Conservation (phyloP, 2,113 vertebrate genomes). For the Acanthochromis polyacanthus region DNA sequence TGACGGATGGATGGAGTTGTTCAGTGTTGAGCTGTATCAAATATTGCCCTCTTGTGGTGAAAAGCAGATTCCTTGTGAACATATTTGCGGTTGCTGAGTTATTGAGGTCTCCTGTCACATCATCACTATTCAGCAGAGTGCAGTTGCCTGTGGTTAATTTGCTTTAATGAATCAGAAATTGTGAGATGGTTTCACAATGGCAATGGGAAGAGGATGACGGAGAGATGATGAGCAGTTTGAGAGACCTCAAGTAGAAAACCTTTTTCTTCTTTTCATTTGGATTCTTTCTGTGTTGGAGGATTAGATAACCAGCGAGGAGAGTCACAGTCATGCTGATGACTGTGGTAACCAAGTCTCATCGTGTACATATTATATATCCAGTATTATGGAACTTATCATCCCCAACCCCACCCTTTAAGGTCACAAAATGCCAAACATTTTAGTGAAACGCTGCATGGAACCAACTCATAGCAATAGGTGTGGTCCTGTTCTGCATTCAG, state of each 20-base stretch:
- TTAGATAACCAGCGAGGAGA: constrained; percentile 1
- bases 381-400: background rate
- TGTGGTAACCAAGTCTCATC: background rate
- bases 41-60: constrained; percentile 61
- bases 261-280: background rate
- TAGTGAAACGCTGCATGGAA: constrained; percentile 20
- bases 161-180: background rate
- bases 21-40: background rate
- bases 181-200: background rate
- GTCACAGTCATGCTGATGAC: constrained; percentile 5
- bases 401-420: background rate
- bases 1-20: background rate
- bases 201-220: background rate
- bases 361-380: background rate
- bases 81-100: background rate
- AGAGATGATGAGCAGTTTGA: background rate
- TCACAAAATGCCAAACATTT: constrained; percentile 3
- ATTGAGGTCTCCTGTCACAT: background rate
- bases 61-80: background rate
- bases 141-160: background rate
- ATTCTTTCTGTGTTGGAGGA: background rate
- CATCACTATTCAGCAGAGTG: too few species aligned
- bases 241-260: background rate
- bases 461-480: constrained; percentile 15
- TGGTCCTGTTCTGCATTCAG: constrained; percentile 11